These are phyloP conservation scores for Drosophila pullipes DNA, from an alignment of 2,888 invertebrate genomes.

Conservation along the genomic window DNA sequence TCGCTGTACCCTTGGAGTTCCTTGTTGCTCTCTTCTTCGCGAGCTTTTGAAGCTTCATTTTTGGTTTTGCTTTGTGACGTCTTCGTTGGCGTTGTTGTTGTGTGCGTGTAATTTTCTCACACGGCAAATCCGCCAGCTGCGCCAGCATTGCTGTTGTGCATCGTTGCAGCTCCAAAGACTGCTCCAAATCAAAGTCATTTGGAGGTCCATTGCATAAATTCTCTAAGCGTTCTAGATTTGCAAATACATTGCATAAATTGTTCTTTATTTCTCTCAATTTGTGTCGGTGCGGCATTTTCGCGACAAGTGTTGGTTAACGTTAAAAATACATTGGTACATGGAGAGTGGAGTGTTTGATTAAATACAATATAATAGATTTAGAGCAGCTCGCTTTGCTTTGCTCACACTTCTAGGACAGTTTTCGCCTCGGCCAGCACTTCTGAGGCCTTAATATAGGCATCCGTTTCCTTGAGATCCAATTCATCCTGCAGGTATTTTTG, in stretches of 20 bases:
- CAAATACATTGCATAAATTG: conserved; percentile 37
- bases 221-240: conserved; percentile 50
- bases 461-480: conserved; percentile 90
- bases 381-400: not conserved
- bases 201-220: conserved; percentile 8
- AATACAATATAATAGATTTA: conserved; percentile 22
- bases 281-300: conserved; percentile 51
- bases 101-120: conserved; percentile 26
- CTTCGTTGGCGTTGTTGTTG: conserved; percentile 45
- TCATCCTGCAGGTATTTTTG: conserved; percentile 90
- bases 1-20: not conserved
- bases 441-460: conserved; percentile 90
- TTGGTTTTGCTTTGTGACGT: conserved; percentile 38
- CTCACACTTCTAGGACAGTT: conserved; percentile 63
- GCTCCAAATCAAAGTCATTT: conserved; percentile 11
- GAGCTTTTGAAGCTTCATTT: conserved; percentile 13
- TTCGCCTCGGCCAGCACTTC: conserved; percentile 89
- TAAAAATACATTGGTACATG: conserved; percentile 12
- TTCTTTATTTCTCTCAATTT: conserved; percentile 60
- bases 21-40: not conserved
- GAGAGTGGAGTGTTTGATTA: conserved; percentile 10
- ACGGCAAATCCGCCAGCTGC: conserved; percentile 42
- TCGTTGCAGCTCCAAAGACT: conserved; percentile 22
- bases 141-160: conserved; percentile 39
- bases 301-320: conserved; percentile 50